Evolutionary conservation across 2,797 vertebrate genomes (phyloP).

Genomic region (Cuculus canorus): DNA sequence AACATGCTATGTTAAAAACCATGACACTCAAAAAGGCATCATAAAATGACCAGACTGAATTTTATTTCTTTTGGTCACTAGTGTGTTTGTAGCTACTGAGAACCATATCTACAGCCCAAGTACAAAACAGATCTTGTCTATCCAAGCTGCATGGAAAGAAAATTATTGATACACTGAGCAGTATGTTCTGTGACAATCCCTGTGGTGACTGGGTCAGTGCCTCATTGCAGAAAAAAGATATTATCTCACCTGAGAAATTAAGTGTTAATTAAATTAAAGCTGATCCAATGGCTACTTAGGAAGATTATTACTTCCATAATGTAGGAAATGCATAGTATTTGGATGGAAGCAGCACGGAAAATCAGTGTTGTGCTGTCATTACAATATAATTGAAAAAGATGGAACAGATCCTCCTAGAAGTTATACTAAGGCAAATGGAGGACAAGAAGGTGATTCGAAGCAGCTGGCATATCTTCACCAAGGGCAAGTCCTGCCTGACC

Average conservation of each 20-base stretch:
- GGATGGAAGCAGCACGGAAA: neutral
- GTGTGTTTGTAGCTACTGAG: neutral
- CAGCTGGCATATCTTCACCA: too few relatives aligned
- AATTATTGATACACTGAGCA: neutral
- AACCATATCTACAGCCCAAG: neutral
- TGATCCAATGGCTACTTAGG: neutral
- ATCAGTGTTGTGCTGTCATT: neutral
- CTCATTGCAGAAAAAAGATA: neutral
- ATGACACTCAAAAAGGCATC: neutral
- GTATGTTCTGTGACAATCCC: too few relatives aligned
- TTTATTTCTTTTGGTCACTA: neutral
- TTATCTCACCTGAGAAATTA: neutral
- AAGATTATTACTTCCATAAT: neutral
- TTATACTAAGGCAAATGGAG: too few relatives aligned
- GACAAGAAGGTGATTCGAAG: too few relatives aligned
- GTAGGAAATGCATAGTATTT: neutral
- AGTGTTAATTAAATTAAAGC: neutral
- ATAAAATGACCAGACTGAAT: neutral
- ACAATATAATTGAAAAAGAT: neutral
- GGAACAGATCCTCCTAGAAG: too few relatives aligned
- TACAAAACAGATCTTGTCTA: neutral
- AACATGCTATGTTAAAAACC: neutral
- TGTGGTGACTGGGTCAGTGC: accelerated
- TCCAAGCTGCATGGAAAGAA: neutral
- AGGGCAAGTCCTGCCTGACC: too few relatives aligned